Percentiles rank a stretch among this genome's conserved stretches.
phyloP scores from a whole-genome alignment of 2,113 vertebrate species.

The Spilogale gracilis region DNA sequence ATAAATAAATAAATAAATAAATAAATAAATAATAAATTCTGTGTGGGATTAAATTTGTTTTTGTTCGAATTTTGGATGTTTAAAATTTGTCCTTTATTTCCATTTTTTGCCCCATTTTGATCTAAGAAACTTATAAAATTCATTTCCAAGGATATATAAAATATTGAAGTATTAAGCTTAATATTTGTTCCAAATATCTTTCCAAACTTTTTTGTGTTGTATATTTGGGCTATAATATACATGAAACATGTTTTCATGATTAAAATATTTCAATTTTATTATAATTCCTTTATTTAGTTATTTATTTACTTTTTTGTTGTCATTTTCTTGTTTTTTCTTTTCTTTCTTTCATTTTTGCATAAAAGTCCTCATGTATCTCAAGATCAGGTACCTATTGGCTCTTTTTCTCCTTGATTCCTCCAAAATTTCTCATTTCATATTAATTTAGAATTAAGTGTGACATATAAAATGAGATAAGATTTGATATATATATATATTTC shows the following conservation, averaged over 20 bases:
- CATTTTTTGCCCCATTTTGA: not conserved
- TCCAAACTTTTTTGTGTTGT: not conserved
- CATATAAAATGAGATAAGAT: not conserved
- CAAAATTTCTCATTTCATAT: conserved; percentile 8
- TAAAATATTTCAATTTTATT: not conserved
- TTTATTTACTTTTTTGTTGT: not conserved
- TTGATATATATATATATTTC: not conserved
- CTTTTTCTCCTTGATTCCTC: not conserved
- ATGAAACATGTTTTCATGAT: not conserved
- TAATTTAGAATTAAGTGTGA: conserved; percentile 15
- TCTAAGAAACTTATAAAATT: not conserved
- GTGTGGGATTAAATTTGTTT: not conserved
- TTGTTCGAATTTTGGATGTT: not conserved
- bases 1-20: no score
- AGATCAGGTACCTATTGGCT: not conserved
- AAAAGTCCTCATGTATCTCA: not conserved
- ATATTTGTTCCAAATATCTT: not conserved
- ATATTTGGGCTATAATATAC: not conserved
- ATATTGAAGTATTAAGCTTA: not conserved
- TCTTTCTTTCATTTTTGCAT: not conserved
- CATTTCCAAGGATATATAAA: not conserved
- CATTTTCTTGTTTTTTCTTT: not conserved
- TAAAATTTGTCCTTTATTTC: not conserved
- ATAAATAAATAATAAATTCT: not conserved
- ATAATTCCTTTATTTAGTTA: conserved; percentile 22